Conservation (phyloP, 2,113 vertebrate species). For the Clarias batrachus region DNA sequence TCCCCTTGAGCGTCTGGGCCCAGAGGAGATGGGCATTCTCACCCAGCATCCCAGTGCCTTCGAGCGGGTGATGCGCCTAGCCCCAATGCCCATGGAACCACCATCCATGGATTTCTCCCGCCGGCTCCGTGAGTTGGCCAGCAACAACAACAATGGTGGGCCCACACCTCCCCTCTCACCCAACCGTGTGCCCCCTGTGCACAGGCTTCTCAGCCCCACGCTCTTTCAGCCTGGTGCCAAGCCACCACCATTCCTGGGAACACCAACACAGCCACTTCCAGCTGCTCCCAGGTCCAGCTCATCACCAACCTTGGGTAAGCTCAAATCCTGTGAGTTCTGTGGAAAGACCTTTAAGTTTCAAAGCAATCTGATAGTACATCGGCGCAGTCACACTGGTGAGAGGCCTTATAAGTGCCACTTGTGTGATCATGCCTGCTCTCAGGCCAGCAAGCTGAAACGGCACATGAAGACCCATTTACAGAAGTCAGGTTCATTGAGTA, state of each 20-base stretch:
- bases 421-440: slow-evolving; percentile 97
- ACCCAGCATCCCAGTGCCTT: slow-evolving; percentile 99
- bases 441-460: slow-evolving; percentile 98
- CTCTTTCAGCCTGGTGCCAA: slow-evolving; percentile 93
- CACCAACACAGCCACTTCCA: slow-evolving; percentile 80
- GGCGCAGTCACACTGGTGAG: slow-evolving; percentile 97
- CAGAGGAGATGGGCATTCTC: slow-evolving; percentile 98
- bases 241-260: slow-evolving; percentile 90
- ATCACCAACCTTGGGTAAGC: slow-evolving; percentile 81
- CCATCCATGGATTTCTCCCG: slow-evolving; percentile 98
- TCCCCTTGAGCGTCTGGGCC: slow-evolving; percentile 87
- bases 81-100: slow-evolving; percentile 90
- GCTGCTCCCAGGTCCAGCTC: slow-evolving; percentile 67
- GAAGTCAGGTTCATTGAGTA: slow-evolving; percentile 90
- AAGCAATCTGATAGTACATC: slow-evolving; percentile 97
- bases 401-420: slow-evolving; percentile 99
- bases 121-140: slow-evolving; percentile 92
- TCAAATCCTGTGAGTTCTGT: slow-evolving; percentile 98
- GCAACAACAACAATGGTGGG: slow-evolving; percentile 84
- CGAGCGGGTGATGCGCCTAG: slow-evolving; percentile 98
- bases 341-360: slow-evolving; percentile 99
- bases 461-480: slow-evolving; percentile 99
- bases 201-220: slow-evolving; percentile 89
- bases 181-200: slow-evolving; percentile 94
- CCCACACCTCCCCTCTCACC: slow-evolving; percentile 95